Evolutionary conservation across 1,140 invertebrate genomes (phyloP).

Genomic region (Meloidogyne chitwoodi): DNA sequence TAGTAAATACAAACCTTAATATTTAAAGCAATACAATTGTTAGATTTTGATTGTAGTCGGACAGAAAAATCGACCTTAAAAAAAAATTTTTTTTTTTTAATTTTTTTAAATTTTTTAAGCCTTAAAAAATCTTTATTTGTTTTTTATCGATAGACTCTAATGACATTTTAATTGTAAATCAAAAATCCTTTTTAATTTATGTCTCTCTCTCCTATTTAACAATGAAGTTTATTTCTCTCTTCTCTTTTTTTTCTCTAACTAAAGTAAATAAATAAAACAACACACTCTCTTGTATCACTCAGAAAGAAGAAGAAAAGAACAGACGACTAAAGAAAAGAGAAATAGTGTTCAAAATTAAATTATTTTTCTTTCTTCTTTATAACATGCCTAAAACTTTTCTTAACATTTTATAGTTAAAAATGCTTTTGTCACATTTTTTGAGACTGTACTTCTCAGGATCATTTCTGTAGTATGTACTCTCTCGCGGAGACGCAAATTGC

Average conservation of each 20-base stretch:
- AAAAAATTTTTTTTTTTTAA: not conserved
- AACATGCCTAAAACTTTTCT: not conserved
- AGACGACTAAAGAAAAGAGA: not conserved
- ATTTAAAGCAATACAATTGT: constrained; percentile 9
- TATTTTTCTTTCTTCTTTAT: not conserved
- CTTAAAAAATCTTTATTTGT: not conserved
- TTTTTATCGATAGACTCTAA: not conserved
- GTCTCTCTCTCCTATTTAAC: too few species aligned
- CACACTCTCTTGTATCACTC: too few species aligned
- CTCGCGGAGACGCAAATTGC: constrained; percentile 8
- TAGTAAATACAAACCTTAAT: not conserved
- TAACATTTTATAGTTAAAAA: not conserved
- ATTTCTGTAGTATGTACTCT: constrained; percentile 20
- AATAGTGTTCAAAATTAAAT: not conserved
- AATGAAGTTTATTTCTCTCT: too few species aligned
- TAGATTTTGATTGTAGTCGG: constrained; percentile 11
- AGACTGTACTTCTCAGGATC: constrained; percentile 25
- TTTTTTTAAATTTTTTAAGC: too few species aligned
- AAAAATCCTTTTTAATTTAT: too few species aligned
- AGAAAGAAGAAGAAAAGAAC: too few species aligned
- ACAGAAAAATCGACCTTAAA: constrained; percentile 13
- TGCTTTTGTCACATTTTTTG: not conserved
- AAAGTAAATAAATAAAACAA: too few species aligned
- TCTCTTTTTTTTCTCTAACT: too few species aligned
- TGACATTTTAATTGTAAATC: too few species aligned